Percentiles rank a stretch among this genome's conserved stretches.
These are phyloP conservation scores for Panorpa germanica DNA, from an alignment of 2,888 invertebrate species.

Conservation along the genomic window DNA sequence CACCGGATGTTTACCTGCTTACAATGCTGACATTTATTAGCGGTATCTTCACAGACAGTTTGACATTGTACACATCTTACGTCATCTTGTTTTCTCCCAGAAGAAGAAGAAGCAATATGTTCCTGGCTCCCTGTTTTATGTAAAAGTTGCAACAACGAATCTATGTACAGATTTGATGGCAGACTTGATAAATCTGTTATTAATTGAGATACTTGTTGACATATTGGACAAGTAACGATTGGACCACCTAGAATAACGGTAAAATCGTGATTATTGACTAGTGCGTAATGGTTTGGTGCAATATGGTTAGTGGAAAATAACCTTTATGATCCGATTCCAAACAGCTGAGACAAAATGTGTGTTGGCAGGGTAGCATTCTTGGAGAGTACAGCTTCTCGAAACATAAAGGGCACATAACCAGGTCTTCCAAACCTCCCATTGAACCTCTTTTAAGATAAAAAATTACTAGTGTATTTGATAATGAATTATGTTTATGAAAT, in stretches of 20 bases:
- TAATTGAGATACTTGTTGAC: slow-evolving; percentile 28
- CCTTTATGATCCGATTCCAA: slow-evolving; percentile 29
- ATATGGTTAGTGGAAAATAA: slow-evolving; percentile 10
- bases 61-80: slow-evolving; percentile 22
- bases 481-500: too few species aligned
- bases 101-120: too few species aligned
- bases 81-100: slow-evolving; percentile 9
- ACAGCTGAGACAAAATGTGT: slow-evolving; percentile 43
- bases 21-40: slow-evolving; percentile 34
- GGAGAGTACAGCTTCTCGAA: slow-evolving; percentile 33
- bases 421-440: slow-evolving; percentile 31
- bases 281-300: background rate
- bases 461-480: too few species aligned
- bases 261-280: slow-evolving; percentile 8
- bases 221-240: slow-evolving; percentile 33
- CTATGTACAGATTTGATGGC: slow-evolving; percentile 49
- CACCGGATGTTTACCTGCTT: slow-evolving; percentile 27
- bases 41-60: slow-evolving; percentile 17
- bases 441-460: slow-evolving; percentile 16
- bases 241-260: slow-evolving; percentile 1
- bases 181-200: slow-evolving; percentile 29
- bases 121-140: too few species aligned
- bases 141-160: slow-evolving; percentile 34
- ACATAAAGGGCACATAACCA: slow-evolving; percentile 40
- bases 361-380: slow-evolving; percentile 45